Evolutionary conservation across 2,888 invertebrate species (phyloP).

Genomic region (Listrodromus nycthemerus): DNA sequence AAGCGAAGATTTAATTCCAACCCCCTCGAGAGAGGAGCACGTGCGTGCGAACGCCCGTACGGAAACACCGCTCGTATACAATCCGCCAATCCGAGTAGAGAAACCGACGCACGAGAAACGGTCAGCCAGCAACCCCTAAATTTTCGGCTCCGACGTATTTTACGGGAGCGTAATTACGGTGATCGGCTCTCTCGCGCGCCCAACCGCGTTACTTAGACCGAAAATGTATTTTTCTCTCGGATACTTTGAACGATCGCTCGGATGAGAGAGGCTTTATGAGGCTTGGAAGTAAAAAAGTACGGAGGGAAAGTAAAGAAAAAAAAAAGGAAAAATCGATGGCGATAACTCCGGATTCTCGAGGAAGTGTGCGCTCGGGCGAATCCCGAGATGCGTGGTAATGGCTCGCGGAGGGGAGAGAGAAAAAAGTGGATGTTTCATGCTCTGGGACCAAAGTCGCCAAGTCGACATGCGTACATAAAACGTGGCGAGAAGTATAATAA

Average conservation of each 20-base stretch:
- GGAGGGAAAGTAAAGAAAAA: neutral
- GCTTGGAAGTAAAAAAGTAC: neutral
- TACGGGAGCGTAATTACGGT: slow-evolving; percentile 77
- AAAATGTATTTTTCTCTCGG: slow-evolving; percentile 37
- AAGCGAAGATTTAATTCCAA: slow-evolving; percentile 47
- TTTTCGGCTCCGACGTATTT: slow-evolving; percentile 70
- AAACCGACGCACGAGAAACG: neutral
- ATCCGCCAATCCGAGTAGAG: slow-evolving; percentile 37
- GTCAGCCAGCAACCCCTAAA: slow-evolving; percentile 51
- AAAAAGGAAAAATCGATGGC: neutral
- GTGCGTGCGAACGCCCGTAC: slow-evolving; percentile 34
- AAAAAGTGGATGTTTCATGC: no score
- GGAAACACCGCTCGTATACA: slow-evolving; percentile 20
- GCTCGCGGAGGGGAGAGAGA: no score
- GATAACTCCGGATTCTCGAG: neutral
- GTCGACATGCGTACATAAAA: no score
- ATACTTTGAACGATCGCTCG: slow-evolving; percentile 52
- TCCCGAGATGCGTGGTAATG: no score
- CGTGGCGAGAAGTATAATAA: no score
- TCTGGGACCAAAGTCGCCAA: no score
- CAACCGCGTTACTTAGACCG: slow-evolving; percentile 4
- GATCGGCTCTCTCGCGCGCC: slow-evolving; percentile 68
- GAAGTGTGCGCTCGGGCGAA: neutral
- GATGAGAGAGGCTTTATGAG: slow-evolving; percentile 52
- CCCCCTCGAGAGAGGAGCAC: slow-evolving; percentile 37